Conservation (phyloP, 1,140 invertebrate species). For the Meteorus sp. region DNA sequence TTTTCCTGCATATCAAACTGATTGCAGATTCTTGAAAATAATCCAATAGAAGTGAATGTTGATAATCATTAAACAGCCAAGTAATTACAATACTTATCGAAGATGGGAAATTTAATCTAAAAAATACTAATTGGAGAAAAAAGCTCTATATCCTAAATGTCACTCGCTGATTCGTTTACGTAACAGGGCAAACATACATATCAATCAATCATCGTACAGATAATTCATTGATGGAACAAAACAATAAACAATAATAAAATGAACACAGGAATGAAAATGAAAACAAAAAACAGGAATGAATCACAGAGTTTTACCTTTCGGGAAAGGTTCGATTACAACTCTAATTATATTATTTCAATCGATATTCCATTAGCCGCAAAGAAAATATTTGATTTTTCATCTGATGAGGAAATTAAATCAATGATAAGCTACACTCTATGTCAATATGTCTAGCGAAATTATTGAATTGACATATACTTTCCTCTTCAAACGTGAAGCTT, state of each 20-base stretch:
- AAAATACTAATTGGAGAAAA: neutral
- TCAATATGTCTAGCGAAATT: neutral
- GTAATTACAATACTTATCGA: slow-evolving; percentile 4
- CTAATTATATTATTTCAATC: slow-evolving; percentile 18
- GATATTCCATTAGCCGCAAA: slow-evolving; percentile 17
- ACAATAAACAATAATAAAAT: neutral
- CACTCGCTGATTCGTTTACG: slow-evolving; percentile 1
- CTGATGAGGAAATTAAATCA: neutral
- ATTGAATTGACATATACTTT: neutral
- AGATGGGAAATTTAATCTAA: slow-evolving; percentile 4
- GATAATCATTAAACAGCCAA: neutral
- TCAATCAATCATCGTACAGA: neutral
- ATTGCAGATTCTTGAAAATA: neutral
- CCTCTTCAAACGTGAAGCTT: slow-evolving; percentile 16
- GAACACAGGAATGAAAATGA: slow-evolving; percentile 6
- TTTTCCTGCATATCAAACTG: too few relatives aligned
- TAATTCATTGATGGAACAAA: slow-evolving; percentile 1
- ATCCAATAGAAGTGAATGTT: neutral
- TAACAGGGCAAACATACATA: neutral
- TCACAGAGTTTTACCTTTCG: slow-evolving; percentile 25
- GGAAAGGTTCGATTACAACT: slow-evolving; percentile 21
- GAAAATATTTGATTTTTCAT: slow-evolving; percentile 4
- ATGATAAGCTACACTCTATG: neutral
- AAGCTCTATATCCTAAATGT: neutral
- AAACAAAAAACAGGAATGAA: slow-evolving; percentile 26